Evolutionary conservation across 2,113 vertebrate species (phyloP).

Genomic region (Corapipo altera): DNA sequence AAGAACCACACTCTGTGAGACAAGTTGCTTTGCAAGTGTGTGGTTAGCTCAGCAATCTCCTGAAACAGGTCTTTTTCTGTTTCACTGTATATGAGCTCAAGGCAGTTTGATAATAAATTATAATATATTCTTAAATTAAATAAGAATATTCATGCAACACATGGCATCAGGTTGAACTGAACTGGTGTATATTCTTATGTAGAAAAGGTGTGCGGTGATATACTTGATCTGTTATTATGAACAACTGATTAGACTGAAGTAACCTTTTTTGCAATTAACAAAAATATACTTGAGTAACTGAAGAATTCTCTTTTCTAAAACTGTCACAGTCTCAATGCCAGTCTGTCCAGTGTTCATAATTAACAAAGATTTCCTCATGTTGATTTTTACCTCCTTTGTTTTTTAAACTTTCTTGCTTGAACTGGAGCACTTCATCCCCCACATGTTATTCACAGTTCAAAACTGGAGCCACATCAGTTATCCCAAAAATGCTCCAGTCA

Average conservation of each 20-base stretch:
- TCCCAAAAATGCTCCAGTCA: not conserved
- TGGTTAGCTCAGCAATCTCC: not conserved
- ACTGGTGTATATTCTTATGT: not conserved
- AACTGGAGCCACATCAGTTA: not conserved
- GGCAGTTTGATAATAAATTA: not conserved
- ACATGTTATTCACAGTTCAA: not conserved
- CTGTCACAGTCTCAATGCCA: not conserved
- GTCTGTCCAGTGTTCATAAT: not conserved
- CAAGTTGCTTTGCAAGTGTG: not conserved
- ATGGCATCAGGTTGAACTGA: not conserved
- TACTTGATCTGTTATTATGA: not conserved
- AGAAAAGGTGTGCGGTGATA: not conserved
- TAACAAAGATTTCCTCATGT: not conserved
- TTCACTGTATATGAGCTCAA: not conserved
- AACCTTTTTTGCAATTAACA: not conserved
- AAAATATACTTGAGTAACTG: not conserved
- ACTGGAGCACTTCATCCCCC: not conserved
- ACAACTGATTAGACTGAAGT: not conserved
- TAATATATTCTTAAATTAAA: slow-evolving; percentile 15
- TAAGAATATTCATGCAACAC: not conserved
- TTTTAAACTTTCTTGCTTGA: not conserved
- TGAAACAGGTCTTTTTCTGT: not conserved
- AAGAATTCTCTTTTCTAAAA: not conserved
- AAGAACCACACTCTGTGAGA: not conserved
- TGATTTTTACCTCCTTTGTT: rapidly evolving